Base-by-base conservation (phyloP, 2,797 vertebrate species). In the Macropus fuliginosus region DNA sequence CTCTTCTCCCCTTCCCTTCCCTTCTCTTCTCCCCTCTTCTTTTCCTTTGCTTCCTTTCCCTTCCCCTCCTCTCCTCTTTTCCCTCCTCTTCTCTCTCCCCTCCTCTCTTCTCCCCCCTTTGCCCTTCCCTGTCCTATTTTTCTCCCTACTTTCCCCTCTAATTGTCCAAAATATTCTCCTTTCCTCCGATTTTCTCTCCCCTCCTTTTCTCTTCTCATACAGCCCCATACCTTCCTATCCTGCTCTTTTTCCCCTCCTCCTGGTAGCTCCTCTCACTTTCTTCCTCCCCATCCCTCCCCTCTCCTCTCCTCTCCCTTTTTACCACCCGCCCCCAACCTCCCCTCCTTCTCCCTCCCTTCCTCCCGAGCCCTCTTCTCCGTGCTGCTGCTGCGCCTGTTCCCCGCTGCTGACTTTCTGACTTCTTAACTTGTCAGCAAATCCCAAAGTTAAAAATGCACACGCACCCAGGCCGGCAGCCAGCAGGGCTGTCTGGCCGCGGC, bases 341-440 rank as follows among this genome's bases (percentile, higher is more conserved):
- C n/a, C 66, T 81, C 52, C 54, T 54, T 91, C 52, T 28, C 87
- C 27, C 87, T 90, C 87, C 87, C 87, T 90, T 46, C 46, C 46
- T 46, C 40, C 52, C 54, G 14, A 54, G 94, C 95, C 91, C 94
- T 95, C 96, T 97, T 95, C 90, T 54, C 40, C 97, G 97, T 92
- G 97, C 92, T 97, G 98, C 98, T 98, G 95, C 97, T 3, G 96
- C 94, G 97, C 98, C 98, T 97, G 98, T 98, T 98, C 89, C 98
- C 91, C 98, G 97, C 90, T 98, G 93, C 98, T 98, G 98, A 98
- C 98, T 99, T 98, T 99, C 98, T 99, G 98, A 98, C 99, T 99
- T 99, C 98, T 99, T 98, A 98, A 99, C 98, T 99, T 99, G 99
- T 99, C 99, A 99, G 98, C 99, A 99, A 98, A 99, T 99, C 99